Conservation (phyloP, 2,888 invertebrate genomes). For the Notodonta dromedarius region DNA sequence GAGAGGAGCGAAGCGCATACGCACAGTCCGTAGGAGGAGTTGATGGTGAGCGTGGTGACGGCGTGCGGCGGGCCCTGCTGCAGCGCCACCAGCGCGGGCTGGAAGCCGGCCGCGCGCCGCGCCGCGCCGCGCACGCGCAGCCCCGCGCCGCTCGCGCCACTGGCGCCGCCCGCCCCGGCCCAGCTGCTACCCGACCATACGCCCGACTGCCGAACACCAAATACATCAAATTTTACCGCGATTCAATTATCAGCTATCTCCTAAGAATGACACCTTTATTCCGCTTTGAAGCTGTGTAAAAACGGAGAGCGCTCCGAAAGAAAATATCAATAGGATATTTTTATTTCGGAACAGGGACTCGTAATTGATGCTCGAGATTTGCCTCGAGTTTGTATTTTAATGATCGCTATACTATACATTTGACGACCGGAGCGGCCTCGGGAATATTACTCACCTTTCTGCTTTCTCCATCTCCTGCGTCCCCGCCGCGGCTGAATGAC, state of each 20-base stretch:
- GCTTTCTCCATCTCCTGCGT: constrained; percentile 53
- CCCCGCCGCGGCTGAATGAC: constrained; percentile 66
- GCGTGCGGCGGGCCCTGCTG: constrained; percentile 94
- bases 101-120: constrained; percentile 97
- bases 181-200: constrained; percentile 41
- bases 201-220: constrained; percentile 43
- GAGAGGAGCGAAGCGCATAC: constrained; percentile 59
- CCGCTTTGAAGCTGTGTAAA: too few species aligned
- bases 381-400: too few species aligned
- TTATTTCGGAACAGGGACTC: too few species aligned
- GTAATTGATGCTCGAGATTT: too few species aligned
- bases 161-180: constrained; percentile 14
- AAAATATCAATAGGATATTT: too few species aligned
- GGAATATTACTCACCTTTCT: constrained; percentile 53
- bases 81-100: constrained; percentile 97
- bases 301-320: too few species aligned
- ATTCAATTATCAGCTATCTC: too few species aligned
- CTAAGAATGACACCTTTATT: too few species aligned
- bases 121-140: constrained; percentile 73
- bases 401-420: background rate
- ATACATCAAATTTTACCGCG: background rate
- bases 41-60: constrained; percentile 95
- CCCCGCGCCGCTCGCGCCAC: constrained; percentile 29
- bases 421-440: background rate
- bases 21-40: constrained; percentile 99